Evolutionary conservation across 1,140 invertebrate species (phyloP).

Genomic region (Pseudobourletiella spinata): DNA sequence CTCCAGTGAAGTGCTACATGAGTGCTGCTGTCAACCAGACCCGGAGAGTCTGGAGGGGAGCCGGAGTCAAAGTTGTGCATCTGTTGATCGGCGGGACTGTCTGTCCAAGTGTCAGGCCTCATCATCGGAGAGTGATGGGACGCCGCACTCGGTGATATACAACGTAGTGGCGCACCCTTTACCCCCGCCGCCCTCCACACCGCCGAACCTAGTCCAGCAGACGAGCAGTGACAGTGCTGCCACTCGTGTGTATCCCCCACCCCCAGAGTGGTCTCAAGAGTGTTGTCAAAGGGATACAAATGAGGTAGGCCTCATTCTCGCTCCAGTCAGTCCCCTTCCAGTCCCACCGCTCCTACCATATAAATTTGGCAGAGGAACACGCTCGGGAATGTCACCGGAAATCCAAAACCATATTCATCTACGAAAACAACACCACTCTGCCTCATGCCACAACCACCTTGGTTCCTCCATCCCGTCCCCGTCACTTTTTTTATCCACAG

Average conservation of each 20-base stretch:
- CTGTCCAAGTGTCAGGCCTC: conserved; percentile 15
- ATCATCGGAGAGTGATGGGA: conserved; percentile 28
- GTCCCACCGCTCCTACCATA: too few species aligned
- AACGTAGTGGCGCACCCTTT: conserved; percentile 19
- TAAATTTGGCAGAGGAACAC: too few species aligned
- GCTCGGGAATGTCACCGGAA: too few species aligned
- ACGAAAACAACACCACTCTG: too few species aligned
- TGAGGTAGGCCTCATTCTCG: background rate
- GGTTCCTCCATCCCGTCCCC: too few species aligned
- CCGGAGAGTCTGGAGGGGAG: conserved; percentile 13
- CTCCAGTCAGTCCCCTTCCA: background rate
- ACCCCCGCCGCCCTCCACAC: conserved; percentile 12
- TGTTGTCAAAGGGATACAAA: background rate
- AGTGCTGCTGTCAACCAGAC: conserved; percentile 32
- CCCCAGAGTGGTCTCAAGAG: conserved; percentile 17
- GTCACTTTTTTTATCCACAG: too few species aligned
- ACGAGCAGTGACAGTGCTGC: background rate
- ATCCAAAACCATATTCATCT: too few species aligned
- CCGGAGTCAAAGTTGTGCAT: conserved; percentile 5
- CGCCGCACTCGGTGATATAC: conserved; percentile 31
- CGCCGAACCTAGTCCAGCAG: background rate
- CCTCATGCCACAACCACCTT: too few species aligned
- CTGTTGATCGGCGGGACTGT: conserved; percentile 6
- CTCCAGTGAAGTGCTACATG: conserved; percentile 28
- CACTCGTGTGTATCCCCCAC: conserved; percentile 11